Evolutionary conservation across 2,888 invertebrate species (phyloP).

Genomic region (Mesopsocus fuscifrons): DNA sequence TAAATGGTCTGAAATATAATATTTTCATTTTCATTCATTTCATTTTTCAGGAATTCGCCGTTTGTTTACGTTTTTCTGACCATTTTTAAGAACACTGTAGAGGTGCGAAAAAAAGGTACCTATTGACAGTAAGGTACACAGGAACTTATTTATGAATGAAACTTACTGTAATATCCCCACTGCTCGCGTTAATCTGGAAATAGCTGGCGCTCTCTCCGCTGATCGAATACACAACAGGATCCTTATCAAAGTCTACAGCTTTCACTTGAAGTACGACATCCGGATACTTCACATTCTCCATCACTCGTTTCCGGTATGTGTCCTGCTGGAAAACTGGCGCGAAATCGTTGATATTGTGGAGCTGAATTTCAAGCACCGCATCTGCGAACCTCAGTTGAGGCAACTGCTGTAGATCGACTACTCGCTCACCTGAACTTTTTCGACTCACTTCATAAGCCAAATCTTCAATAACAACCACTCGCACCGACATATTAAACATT

Average conservation of each 20-base stretch:
- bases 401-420: not conserved
- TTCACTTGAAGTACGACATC: conserved; percentile 39
- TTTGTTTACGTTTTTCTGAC: no score
- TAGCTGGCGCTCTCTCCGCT: conserved; percentile 52
- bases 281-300: conserved; percentile 44
- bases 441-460: not conserved
- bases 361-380: conserved; percentile 19
- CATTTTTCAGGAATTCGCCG: no score
- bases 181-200: conserved; percentile 47
- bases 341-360: conserved; percentile 62
- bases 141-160: no score
- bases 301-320: conserved; percentile 45
- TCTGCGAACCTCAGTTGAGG: not conserved
- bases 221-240: conserved; percentile 44
- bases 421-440: not conserved
- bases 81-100: no score
- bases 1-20: no score
- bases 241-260: conserved; percentile 50
- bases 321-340: conserved; percentile 38
- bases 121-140: no score
- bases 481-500: conserved; percentile 21
- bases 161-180: conserved; percentile 44
- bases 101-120: no score
- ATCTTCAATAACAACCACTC: not conserved
- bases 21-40: no score